Percentiles rank a stretch among this genome's conserved stretches.
Evolutionary conservation across 2,888 invertebrate species (phyloP).

Genomic region (Papilio demoleus): DNA sequence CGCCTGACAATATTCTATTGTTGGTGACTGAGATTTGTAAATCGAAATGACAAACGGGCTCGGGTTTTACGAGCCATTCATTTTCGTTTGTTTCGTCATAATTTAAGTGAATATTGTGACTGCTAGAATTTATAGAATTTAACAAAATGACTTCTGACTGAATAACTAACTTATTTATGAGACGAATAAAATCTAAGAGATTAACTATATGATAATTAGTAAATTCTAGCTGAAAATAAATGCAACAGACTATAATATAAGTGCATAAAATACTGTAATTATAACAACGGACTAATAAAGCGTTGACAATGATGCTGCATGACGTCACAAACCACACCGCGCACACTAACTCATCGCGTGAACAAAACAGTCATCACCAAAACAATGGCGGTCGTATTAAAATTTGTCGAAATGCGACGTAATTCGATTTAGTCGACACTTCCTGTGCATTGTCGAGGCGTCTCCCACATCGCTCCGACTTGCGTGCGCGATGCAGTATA

Average conservation of each 20-base stretch:
- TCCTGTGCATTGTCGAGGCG: constrained; percentile 78
- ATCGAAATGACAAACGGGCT: constrained; percentile 32
- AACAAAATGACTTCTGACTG: neutral
- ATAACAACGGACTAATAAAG: neutral
- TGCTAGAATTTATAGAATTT: too few species aligned
- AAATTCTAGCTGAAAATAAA: too few species aligned
- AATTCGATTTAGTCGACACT: constrained; percentile 78
- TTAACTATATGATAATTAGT: too few species aligned
- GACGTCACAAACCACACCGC: constrained; percentile 28
- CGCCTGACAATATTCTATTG: constrained; percentile 38
- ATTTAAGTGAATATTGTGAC: too few species aligned
- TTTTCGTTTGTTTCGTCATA: neutral
- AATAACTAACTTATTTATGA: too few species aligned
- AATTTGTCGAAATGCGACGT: constrained; percentile 72
- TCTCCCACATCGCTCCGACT: constrained; percentile 62
- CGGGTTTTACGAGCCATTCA: constrained; percentile 18
- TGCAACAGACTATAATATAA: too few species aligned
- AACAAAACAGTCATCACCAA: constrained; percentile 50
- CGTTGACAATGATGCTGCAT: constrained; percentile 2
- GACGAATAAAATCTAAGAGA: too few species aligned
- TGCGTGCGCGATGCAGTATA: constrained; percentile 63
- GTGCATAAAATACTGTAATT: too few species aligned
- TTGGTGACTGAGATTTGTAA: constrained; percentile 31
- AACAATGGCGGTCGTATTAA: constrained; percentile 69
- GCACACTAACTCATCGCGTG: constrained; percentile 34